These are phyloP conservation scores for Aotus griseimembra DNA, from an alignment of 2,797 vertebrate genomes.

Conservation along the genomic window DNA sequence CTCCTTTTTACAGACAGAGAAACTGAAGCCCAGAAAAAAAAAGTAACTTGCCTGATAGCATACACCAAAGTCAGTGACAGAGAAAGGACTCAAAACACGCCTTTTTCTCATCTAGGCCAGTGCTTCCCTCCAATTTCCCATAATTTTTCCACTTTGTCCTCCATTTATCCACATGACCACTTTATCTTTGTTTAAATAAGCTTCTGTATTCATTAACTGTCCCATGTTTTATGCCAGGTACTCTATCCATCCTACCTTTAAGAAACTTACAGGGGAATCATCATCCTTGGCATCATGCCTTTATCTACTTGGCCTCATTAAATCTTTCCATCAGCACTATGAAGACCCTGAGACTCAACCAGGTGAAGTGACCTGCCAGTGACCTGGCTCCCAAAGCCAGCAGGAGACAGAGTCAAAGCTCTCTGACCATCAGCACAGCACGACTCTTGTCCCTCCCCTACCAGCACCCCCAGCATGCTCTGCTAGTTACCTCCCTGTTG, in stretches of 20 bases:
- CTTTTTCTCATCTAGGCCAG: background rate
- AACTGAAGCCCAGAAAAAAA: background rate
- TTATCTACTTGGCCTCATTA: background rate
- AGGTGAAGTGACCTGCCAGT: background rate
- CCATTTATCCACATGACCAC: background rate
- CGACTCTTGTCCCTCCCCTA: background rate
- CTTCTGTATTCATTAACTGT: background rate
- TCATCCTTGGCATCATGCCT: too few species aligned
- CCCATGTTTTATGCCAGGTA: background rate
- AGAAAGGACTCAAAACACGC: background rate
- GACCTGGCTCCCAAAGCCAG: background rate
- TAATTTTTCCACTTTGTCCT: background rate
- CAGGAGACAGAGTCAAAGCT: background rate
- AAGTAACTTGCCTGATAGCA: background rate
- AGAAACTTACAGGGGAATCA: background rate
- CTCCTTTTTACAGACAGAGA: background rate
- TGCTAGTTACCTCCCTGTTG: constrained; percentile 31
- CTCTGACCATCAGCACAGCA: background rate
- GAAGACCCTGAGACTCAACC: background rate
- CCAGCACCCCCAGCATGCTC: background rate
- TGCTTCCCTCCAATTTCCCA: background rate
- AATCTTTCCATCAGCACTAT: background rate
- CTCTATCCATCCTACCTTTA: fast-evolving
- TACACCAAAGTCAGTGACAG: background rate
- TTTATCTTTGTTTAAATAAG: background rate